Evolutionary conservation across 2,888 invertebrate species (phyloP).

Genomic region (Synergus gifuensis): DNA sequence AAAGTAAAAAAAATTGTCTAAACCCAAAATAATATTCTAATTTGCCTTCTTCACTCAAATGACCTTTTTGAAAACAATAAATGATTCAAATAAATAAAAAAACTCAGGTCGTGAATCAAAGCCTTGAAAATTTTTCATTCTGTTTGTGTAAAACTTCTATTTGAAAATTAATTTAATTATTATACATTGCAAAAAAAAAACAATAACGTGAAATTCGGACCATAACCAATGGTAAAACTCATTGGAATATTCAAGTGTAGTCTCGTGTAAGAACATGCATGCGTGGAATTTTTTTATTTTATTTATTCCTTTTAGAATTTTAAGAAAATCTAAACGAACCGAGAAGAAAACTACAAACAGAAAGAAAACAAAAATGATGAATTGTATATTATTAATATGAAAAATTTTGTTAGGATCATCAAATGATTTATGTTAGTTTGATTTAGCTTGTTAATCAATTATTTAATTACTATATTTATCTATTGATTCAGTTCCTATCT

Average conservation of each 20-base stretch:
- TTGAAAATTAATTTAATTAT: conserved; percentile 44
- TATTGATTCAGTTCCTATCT: background rate
- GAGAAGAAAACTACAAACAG: background rate
- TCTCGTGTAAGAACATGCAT: conserved; percentile 43
- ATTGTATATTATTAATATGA: background rate
- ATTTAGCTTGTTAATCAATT: background rate
- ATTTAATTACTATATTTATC: background rate
- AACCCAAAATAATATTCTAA: background rate
- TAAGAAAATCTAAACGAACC: conserved; percentile 5
- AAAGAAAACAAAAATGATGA: background rate
- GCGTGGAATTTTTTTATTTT: conserved; percentile 10
- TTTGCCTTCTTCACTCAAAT: background rate
- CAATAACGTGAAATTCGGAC: conserved; percentile 91
- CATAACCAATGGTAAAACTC: conserved; percentile 86
- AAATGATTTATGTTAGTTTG: background rate
- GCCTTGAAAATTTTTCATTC: too few species aligned
- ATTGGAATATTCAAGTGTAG: conserved; percentile 2
- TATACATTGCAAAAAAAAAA: conserved; percentile 88
- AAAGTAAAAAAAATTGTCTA: conserved; percentile 74
- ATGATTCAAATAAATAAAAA: too few species aligned
- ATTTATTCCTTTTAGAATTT: conserved; percentile 5
- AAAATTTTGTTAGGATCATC: background rate
- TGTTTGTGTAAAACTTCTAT: background rate
- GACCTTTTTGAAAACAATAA: background rate
- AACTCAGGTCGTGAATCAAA: too few species aligned